phyloP scores from a whole-genome alignment of 2,113 vertebrate species.

The Pagrus major region DNA sequence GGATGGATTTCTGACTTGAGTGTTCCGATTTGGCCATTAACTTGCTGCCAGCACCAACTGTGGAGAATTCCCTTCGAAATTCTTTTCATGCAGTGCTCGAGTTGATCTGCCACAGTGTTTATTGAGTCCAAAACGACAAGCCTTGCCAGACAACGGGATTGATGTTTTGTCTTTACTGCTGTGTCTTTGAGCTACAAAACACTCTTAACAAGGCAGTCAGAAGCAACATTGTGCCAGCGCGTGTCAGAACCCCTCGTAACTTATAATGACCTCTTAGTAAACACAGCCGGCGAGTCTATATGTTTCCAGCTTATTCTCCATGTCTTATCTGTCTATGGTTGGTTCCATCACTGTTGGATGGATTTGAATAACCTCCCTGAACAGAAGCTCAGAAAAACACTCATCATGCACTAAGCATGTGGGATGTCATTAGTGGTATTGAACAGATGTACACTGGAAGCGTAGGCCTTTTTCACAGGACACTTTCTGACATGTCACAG shows the following conservation, averaged over 20 bases:
- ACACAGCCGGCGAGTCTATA: background rate
- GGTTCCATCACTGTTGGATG: background rate
- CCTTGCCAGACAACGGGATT: slow-evolving; percentile 43
- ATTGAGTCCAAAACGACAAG: slow-evolving; percentile 44
- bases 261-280: slow-evolving; percentile 16
- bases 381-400: background rate
- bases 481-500: background rate
- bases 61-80: slow-evolving; percentile 45
- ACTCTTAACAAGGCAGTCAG: slow-evolving; percentile 35
- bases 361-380: background rate
- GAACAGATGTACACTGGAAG: background rate
- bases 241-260: slow-evolving; percentile 7
- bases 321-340: background rate
- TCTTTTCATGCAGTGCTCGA: slow-evolving; percentile 27
- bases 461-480: background rate
- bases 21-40: slow-evolving; percentile 51
- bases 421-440: background rate
- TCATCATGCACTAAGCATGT: background rate
- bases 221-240: background rate
- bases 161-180: slow-evolving; percentile 22
- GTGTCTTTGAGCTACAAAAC: slow-evolving; percentile 28
- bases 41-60: slow-evolving; percentile 37
- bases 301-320: background rate
- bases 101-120: slow-evolving; percentile 41
- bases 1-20: slow-evolving; percentile 48